These are phyloP conservation scores for Excalfactoria chinensis DNA, from an alignment of 2,113 vertebrate species.

Conservation along the genomic window DNA sequence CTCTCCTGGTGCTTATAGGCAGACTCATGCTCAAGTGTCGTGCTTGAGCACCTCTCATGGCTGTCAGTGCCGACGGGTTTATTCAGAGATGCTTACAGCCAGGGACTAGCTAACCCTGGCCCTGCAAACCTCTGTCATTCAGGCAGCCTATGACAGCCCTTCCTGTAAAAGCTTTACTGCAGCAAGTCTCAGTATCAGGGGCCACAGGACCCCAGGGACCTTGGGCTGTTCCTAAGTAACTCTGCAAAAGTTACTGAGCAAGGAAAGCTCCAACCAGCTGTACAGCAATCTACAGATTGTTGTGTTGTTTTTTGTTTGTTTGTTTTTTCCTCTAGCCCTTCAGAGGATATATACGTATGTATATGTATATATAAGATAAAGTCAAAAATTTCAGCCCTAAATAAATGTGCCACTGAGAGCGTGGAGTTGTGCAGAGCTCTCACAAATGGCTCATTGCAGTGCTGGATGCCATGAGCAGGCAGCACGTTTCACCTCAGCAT, in stretches of 20 bases:
- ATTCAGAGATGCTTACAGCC: neutral
- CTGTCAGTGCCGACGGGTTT: neutral
- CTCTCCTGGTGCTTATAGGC: neutral
- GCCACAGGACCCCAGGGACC: neutral
- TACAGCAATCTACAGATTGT: neutral
- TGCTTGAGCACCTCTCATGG: neutral
- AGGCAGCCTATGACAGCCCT: neutral
- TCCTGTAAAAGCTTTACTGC: neutral
- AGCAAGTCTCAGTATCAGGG: neutral
- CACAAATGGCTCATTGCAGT: constrained; percentile 21
- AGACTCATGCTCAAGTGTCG: neutral
- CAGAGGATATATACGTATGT: neutral
- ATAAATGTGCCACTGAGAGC: neutral
- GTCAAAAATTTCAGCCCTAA: neutral
- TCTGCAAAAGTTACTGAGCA: neutral
- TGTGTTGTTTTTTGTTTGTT: neutral
- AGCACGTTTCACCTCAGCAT: constrained; percentile 40
- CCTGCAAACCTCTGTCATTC: neutral
- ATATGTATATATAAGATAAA: neutral
- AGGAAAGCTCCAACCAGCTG: neutral
- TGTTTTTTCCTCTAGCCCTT: neutral
- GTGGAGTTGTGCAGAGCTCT: constrained; percentile 33
- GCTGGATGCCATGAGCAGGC: constrained; percentile 31
- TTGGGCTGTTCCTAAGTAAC: neutral
- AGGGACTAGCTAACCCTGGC: neutral